These are phyloP conservation scores for Helogale parvula DNA, from an alignment of 2,113 vertebrate genomes.

Conservation along the genomic window DNA sequence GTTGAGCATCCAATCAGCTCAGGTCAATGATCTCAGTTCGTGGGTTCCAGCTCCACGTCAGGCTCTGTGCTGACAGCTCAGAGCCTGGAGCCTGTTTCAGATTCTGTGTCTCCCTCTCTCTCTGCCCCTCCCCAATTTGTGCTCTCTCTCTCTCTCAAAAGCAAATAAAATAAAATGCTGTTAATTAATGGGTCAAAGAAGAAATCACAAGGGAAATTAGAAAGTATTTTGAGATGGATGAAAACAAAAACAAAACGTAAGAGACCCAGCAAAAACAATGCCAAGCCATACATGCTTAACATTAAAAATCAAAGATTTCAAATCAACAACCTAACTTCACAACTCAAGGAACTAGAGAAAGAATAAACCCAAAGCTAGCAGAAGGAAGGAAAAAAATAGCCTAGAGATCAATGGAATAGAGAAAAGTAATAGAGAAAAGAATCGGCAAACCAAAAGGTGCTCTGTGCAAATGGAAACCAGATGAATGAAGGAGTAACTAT, in stretches of 20 bases:
- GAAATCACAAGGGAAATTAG: background rate
- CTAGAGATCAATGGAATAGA: background rate
- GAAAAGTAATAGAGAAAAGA: background rate
- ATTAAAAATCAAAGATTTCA: background rate
- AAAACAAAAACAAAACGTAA: background rate
- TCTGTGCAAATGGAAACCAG: background rate
- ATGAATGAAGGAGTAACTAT: background rate
- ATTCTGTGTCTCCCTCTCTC: no score
- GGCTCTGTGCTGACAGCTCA: no score
- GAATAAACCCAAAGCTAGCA: background rate
- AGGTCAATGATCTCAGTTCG: no score
- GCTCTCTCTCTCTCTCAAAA: no score
- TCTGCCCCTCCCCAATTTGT: no score
- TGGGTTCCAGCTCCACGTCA: no score
- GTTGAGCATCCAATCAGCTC: no score
- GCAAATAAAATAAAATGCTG: no score
- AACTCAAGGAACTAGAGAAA: background rate
- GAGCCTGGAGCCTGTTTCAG: no score
- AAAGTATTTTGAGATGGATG: background rate
- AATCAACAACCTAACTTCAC: background rate
- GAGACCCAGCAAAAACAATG: background rate
- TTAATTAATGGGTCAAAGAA: background rate
- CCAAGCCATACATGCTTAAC: background rate
- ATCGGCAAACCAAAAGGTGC: background rate
- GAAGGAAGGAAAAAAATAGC: background rate